Percentiles rank a stretch among this genome's conserved stretches.
Conservation (phyloP, 2,113 vertebrate genomes). For the Hyla sarda region DNA sequence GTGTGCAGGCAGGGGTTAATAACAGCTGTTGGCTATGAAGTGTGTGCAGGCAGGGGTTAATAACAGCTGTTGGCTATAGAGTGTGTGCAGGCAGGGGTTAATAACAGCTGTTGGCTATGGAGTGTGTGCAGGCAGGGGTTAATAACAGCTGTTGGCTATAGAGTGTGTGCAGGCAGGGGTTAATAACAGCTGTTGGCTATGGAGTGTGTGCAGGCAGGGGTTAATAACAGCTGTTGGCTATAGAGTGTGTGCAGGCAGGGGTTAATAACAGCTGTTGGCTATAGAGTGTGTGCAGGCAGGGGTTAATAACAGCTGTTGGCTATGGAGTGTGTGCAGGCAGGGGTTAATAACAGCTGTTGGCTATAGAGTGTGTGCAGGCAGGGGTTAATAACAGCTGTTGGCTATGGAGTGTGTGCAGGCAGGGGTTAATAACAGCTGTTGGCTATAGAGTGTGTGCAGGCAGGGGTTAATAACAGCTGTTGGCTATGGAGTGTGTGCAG, state of each 20-base stretch:
- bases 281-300: constrained; percentile 8
- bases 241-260: constrained; percentile 18
- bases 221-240: background rate
- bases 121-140: constrained; percentile 47
- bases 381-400: constrained; percentile 16
- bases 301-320: constrained; percentile 2
- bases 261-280: background rate
- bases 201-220: constrained; percentile 33
- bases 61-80: background rate
- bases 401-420: background rate
- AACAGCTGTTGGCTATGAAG: background rate
- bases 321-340: background rate
- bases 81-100: constrained; percentile 52
- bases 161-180: constrained; percentile 46
- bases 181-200: background rate
- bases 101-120: background rate
- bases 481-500: too few species aligned
- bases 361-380: background rate
- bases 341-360: constrained; percentile 12
- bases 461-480: constrained; percentile 24
- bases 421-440: constrained; percentile 21
- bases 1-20: constrained; percentile 52
- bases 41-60: constrained; percentile 54
- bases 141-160: background rate
- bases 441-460: too few species aligned